These are phyloP conservation scores for Archocentrus centrarchus DNA, from an alignment of 2,113 vertebrate genomes.

Conservation along the genomic window DNA sequence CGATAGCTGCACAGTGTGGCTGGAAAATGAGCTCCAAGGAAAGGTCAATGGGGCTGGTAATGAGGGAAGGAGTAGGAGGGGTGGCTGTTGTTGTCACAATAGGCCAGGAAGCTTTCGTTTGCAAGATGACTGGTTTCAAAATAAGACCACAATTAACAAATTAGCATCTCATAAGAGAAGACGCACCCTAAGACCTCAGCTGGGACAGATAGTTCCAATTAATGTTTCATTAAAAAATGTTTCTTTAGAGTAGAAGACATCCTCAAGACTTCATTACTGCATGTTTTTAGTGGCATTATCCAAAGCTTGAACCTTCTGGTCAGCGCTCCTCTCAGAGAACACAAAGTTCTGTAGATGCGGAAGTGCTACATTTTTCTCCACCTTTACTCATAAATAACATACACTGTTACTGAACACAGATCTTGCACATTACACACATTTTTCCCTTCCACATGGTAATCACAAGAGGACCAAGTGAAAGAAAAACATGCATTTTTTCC, in stretches of 20 bases:
- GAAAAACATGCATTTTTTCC: neutral
- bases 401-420: neutral
- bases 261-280: neutral
- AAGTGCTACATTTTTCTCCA: neutral
- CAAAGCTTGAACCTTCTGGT: neutral
- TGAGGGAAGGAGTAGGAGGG: constrained; percentile 63
- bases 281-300: neutral
- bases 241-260: constrained; percentile 1
- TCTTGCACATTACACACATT: neutral
- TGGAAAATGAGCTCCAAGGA: constrained; percentile 60
- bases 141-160: constrained; percentile 61
- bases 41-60: constrained; percentile 73
- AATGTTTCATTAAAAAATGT: neutral
- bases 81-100: constrained; percentile 57
- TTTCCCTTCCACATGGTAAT: rapidly evolving
- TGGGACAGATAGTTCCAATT: neutral
- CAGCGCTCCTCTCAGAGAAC: neutral
- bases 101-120: constrained; percentile 45
- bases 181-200: neutral
- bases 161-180: constrained; percentile 17
- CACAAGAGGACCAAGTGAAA: neutral
- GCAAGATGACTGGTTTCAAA: constrained; percentile 64
- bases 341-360: neutral
- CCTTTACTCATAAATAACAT: neutral
- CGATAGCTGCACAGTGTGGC: constrained; percentile 66